Percentiles rank a stretch among this genome's conserved stretches.
Evolutionary conservation across 2,888 invertebrate species (phyloP).

Genomic region (Iselma pallidipennis): DNA sequence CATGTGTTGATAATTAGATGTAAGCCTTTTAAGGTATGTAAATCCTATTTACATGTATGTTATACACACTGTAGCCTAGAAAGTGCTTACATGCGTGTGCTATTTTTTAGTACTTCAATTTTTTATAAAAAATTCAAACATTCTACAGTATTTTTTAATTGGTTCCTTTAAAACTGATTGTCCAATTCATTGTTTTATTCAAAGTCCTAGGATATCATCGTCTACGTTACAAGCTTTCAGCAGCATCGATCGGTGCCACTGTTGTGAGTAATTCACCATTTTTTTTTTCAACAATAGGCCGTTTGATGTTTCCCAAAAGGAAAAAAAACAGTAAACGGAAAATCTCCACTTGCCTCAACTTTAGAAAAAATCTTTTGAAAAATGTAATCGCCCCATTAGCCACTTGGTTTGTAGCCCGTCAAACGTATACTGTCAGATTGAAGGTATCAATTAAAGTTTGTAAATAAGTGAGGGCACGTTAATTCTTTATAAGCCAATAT

Average conservation of each 20-base stretch:
- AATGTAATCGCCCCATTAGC: constrained; percentile 13
- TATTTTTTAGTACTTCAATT: too few relatives aligned
- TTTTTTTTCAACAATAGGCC: not conserved
- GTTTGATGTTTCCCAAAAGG: not conserved
- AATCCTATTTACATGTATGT: not conserved
- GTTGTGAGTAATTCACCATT: not conserved
- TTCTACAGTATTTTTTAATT: too few relatives aligned
- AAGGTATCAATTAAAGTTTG: constrained; percentile 30
- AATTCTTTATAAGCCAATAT: constrained; percentile 42
- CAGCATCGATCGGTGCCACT: not conserved
- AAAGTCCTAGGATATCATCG: not conserved
- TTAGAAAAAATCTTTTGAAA: not conserved
- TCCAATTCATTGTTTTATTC: not conserved
- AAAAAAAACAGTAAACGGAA: not conserved
- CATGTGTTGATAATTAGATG: not conserved
- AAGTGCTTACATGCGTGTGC: too few relatives aligned
- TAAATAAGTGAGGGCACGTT: constrained; percentile 33
- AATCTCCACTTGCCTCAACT: not conserved
- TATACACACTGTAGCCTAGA: not conserved
- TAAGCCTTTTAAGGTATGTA: not conserved
- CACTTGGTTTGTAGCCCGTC: constrained; percentile 10
- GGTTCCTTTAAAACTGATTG: too few relatives aligned
- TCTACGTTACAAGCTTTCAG: not conserved
- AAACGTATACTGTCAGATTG: constrained; percentile 17
- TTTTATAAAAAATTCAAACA: too few relatives aligned